Conservation (phyloP, 2,888 invertebrate genomes). For the Poecilobothrus nobilitatus region DNA sequence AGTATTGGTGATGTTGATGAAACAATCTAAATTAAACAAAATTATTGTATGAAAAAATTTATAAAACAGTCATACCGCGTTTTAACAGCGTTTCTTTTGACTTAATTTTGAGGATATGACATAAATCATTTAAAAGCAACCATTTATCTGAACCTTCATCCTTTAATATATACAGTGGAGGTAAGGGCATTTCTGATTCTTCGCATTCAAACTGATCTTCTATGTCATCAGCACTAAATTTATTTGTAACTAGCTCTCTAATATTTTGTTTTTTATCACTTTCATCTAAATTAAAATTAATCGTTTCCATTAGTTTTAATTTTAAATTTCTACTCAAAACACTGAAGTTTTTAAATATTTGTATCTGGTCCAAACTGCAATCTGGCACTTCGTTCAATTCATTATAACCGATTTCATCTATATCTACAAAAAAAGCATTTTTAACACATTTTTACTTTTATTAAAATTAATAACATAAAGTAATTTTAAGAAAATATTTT, state of each 20-base stretch:
- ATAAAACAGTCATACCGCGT: slow-evolving; percentile 51
- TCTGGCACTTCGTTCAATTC: slow-evolving; percentile 36
- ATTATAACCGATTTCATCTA: slow-evolving; percentile 37
- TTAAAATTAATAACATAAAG: too few relatives aligned
- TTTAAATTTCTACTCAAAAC: neutral
- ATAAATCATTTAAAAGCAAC: slow-evolving; percentile 72
- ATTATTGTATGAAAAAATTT: neutral
- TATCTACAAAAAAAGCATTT: neutral
- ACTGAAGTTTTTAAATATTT: slow-evolving; percentile 8
- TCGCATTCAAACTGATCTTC: slow-evolving; percentile 66
- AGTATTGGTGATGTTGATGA: slow-evolving; percentile 34
- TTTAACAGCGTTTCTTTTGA: slow-evolving; percentile 70
- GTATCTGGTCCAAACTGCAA: slow-evolving; percentile 12
- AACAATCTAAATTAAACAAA: slow-evolving; percentile 34
- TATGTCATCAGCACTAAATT: slow-evolving; percentile 38
- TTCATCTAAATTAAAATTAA: neutral
- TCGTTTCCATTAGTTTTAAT: neutral
- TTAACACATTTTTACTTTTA: too few relatives aligned
- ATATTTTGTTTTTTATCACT: neutral
- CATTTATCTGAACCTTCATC: slow-evolving; percentile 63
- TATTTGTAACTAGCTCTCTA: neutral
- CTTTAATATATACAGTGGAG: slow-evolving; percentile 68
- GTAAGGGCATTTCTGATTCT: slow-evolving; percentile 67
- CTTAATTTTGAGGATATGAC: slow-evolving; percentile 67
- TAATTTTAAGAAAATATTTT: too few relatives aligned